Evolutionary conservation across 2,888 invertebrate species (phyloP), one percentile per base, ranked within the genome.

Genomic region (Euplexia lucipara): DNA sequence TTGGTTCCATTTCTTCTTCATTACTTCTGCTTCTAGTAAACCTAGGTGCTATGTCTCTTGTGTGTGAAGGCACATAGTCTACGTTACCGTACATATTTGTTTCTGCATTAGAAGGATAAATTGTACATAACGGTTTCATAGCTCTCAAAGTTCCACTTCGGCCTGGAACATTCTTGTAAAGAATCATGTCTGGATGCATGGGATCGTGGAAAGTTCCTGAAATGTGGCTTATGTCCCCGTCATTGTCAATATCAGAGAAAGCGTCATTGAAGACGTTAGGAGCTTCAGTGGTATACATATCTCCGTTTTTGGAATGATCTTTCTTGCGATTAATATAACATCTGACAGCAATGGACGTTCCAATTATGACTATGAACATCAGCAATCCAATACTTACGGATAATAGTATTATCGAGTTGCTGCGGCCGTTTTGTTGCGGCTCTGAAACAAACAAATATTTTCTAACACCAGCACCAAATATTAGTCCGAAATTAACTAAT

Each of bases 181-280:
- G 77, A 42, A 95, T 94, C 95, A 95, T 94, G 60, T 95, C 95
- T 47, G 95, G 95, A 80, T 95, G 95, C 0, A 90, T 83, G 2
- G 94, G 93, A 71, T 95, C 95, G 64, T 94, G 93, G 83, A 95
- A 95, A 0, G 92, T 92, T 77, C 95, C 95, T 75, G 95, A 95
- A 65, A 95, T 94, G 62, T 95, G 95, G 70, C 92, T 91, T 0
- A 95, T 88, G 26, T 94, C 94, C 7, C 89, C 89, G 56, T 95
- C 95, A 51, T 94, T 94, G 62, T 95, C 95, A 14, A 95, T 88
- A 68, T 95, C 95, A 34, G 95, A 95, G 16, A 89, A 87, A 0
- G 89, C 89, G 57, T 95, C 95, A 63, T 87, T 93, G 77, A 95
- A 95, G 7, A 95, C 90, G 62, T 95, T 95, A 0, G 95, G 95